Conservation (phyloP, 2,888 invertebrate genomes). For the Brachynemurus nebulosus region DNA sequence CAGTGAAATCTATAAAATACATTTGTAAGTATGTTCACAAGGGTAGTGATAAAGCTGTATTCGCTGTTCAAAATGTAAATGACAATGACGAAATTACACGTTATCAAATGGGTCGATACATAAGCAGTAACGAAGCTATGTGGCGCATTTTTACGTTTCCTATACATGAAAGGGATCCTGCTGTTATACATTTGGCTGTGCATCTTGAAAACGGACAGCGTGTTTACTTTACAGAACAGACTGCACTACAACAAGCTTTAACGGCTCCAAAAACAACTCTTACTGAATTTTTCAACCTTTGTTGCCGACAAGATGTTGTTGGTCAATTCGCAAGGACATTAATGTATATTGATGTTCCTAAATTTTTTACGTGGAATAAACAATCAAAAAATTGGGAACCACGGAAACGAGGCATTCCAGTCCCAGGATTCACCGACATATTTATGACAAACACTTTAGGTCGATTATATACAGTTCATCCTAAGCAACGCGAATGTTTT, state of each 20-base stretch:
- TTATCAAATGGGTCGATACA: conserved; percentile 16
- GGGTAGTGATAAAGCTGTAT: conserved; percentile 15
- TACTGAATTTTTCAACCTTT: conserved; percentile 18
- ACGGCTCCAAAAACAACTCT: conserved; percentile 16
- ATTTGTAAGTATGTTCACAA: conserved; percentile 13
- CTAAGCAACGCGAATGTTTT: conserved; percentile 18
- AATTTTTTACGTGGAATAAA: conserved; percentile 11
- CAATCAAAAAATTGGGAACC: conserved; percentile 7
- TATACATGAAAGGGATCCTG: conserved; percentile 12
- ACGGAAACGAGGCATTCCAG: conserved; percentile 11
- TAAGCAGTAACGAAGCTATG: conserved; percentile 17
- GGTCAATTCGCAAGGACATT: conserved; percentile 13
- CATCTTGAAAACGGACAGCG: conserved; percentile 21
- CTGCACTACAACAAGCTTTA: conserved; percentile 11
- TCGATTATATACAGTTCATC: conserved; percentile 20
- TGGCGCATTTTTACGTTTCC: conserved; percentile 19
- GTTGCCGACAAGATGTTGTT: conserved; percentile 9
- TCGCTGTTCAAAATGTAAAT: conserved; percentile 8
- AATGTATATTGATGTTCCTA: conserved; percentile 17
- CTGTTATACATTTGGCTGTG: conserved; percentile 12
- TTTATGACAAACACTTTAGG: conserved; percentile 9
- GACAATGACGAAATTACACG: neutral
- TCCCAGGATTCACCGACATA: conserved; percentile 11
- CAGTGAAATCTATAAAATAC: conserved; percentile 22
- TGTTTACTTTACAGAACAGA: conserved; percentile 19